Conservation (phyloP, 2,888 invertebrate genomes). For the Tetanocera ferruginea region DNA sequence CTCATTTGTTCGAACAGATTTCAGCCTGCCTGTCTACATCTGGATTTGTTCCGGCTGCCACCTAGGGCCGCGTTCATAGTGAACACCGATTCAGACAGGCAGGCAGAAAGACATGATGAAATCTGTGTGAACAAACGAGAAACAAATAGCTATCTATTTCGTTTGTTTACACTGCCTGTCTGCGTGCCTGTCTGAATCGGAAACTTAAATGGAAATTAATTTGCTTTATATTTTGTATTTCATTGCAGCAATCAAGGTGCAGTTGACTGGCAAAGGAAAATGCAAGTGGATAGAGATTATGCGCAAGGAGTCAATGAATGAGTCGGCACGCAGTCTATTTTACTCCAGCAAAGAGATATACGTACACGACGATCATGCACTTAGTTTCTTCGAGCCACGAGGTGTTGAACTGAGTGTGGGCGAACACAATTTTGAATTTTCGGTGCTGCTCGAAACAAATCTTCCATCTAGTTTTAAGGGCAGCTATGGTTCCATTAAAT, state of each 20-base stretch:
- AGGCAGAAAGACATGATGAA: no score
- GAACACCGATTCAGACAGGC: no score
- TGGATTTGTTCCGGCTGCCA: no score
- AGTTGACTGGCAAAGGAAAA: constrained; percentile 68
- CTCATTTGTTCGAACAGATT: no score
- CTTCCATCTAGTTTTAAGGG: constrained; percentile 68
- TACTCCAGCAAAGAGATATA: constrained; percentile 68
- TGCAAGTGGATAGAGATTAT: constrained; percentile 69
- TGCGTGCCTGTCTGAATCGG: no score
- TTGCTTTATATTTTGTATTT: neutral
- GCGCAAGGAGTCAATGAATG: constrained; percentile 63
- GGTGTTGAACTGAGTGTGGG: constrained; percentile 65
- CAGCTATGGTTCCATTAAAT: constrained; percentile 67
- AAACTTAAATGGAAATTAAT: neutral
- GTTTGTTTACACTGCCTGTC: no score
- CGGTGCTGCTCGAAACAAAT: constrained; percentile 60
- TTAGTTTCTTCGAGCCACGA: constrained; percentile 65
- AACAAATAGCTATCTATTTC: no score
- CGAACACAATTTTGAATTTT: constrained; percentile 63
- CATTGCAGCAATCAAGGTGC: constrained; percentile 65
- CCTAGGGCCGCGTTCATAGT: no score
- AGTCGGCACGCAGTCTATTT: constrained; percentile 63
- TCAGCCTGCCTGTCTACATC: no score
- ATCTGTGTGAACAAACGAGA: no score
- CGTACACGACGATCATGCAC: constrained; percentile 61